Conservation (phyloP, 2,113 vertebrate genomes). For the Delphinapterus leucas region DNA sequence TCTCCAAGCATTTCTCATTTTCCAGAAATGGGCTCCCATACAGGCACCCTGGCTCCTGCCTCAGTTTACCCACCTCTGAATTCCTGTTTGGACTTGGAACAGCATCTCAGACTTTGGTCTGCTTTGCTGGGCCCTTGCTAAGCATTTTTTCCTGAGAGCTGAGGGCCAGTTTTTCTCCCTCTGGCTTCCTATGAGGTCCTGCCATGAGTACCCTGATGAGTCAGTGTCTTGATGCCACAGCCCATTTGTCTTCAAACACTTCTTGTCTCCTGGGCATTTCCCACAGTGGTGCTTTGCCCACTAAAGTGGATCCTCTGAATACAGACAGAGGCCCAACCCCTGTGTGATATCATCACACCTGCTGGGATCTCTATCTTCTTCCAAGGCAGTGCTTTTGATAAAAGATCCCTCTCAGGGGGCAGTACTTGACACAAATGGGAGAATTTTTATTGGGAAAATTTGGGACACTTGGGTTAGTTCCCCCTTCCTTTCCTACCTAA, state of each 20-base stretch:
- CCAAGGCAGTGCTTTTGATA: not conserved
- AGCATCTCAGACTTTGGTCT: not conserved
- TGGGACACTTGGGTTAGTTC: not conserved
- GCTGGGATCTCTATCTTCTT: not conserved
- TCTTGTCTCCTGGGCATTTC: not conserved
- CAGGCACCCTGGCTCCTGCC: not conserved
- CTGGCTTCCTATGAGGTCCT: not conserved
- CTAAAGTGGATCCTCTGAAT: not conserved
- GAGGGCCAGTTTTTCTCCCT: not conserved
- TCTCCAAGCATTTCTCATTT: not conserved
- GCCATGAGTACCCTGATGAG: not conserved
- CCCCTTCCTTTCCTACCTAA: not conserved
- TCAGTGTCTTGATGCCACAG: not conserved
- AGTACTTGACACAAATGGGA: not conserved
- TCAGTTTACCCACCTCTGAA: not conserved
- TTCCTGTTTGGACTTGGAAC: not conserved
- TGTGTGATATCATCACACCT: rapidly evolving
- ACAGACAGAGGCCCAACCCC: not conserved
- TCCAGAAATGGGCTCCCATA: not conserved
- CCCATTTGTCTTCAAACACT: not conserved
- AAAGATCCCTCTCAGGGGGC: not conserved
- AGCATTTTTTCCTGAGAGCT: not conserved
- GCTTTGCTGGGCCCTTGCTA: not conserved
- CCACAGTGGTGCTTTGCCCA: not conserved
- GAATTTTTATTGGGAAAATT: not conserved